Base-by-base conservation (phyloP, 1,140 invertebrate genomes). In the Solen grandis region DNA sequence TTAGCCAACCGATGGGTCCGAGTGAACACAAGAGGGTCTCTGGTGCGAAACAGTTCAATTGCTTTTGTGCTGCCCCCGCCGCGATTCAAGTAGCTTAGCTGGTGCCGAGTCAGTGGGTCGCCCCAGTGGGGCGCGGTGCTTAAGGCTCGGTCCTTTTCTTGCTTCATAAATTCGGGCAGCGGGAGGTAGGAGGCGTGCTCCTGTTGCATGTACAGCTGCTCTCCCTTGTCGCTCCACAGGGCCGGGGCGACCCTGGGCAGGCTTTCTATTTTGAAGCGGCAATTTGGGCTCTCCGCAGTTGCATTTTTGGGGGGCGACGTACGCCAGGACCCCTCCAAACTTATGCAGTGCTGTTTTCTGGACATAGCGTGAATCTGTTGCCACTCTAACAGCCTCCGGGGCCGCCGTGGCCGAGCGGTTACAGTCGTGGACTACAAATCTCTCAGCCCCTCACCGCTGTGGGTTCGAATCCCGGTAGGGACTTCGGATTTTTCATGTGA, bases 211-310 rank as follows among this genome's bases (percentile, higher is more conserved):
- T 63, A 54, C 1, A 81, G 2, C 0, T 46, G 33, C 29, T 81
- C 68, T 5, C 78, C 69, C 60, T 79, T 72, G 63, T 59, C 78
- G 19, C 59, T 13, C 70, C 69, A 75, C 38, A 74, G 69, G 14
- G 69, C 57, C 41, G 66, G 77, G n/a, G 29, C 57, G 1, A 5
- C 57, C 8, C 19, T 8, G 41, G 8, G 41, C 8, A 46, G 41
- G 8, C 19, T 46, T 46, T 46, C 41, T 8, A 46, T 46, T 46
- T 46, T 19, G 8, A 19, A 46, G 41, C 8, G 8, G 41, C 41
- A 46, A 46, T 19, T 46, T 10, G 41, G 41, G 41, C 19, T 10
- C 19, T n/a, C n/a, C n/a, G n/a, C 41, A 46, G 41, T 46, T n/a
- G n/a, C 41, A 8, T 46, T 8, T 19, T 10, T 46, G 41, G 8